Evolutionary conservation across 2,888 invertebrate species (phyloP).

Genomic region (Nemapogon koenigi): DNA sequence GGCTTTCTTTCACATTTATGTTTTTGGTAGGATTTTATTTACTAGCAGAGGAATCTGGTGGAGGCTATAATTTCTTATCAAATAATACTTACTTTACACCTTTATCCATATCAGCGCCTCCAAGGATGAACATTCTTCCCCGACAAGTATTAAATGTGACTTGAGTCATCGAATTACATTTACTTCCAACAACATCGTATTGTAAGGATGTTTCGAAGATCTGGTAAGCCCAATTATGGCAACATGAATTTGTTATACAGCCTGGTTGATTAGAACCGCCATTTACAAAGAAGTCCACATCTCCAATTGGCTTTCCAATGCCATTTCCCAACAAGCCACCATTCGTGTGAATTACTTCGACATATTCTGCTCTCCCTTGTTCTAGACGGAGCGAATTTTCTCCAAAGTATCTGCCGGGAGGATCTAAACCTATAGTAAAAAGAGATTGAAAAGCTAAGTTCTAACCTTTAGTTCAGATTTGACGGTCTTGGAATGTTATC

Average conservation of each 20-base stretch:
- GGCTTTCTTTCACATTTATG: too few relatives aligned
- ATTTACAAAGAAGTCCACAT: conserved; percentile 13
- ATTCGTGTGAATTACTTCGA: conserved; percentile 18
- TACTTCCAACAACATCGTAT: conserved; percentile 9
- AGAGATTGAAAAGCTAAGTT: background rate
- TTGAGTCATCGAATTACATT: conserved; percentile 11
- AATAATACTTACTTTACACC: too few relatives aligned
- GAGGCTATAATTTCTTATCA: too few relatives aligned
- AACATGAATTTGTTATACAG: conserved; percentile 13
- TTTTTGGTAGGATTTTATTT: too few relatives aligned
- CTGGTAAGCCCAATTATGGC: conserved; percentile 14
- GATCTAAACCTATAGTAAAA: conserved; percentile 12
- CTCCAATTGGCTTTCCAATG: conserved; percentile 11
- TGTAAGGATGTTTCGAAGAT: conserved; percentile 13
- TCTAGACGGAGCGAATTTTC: conserved; percentile 7
- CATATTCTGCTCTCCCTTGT: conserved; percentile 18
- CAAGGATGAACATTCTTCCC: conserved; percentile 8
- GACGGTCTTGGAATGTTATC: background rate
- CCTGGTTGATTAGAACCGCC: conserved; percentile 24
- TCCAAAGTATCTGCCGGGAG: conserved; percentile 38
- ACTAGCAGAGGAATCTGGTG: too few relatives aligned
- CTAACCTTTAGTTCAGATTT: background rate
- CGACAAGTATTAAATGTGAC: conserved; percentile 12
- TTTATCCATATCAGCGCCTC: too few relatives aligned
- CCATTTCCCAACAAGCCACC: conserved; percentile 9